Base-by-base conservation (phyloP, 92 coral and sea anemone genomes). In the Zoanthus sociatus region DNA sequence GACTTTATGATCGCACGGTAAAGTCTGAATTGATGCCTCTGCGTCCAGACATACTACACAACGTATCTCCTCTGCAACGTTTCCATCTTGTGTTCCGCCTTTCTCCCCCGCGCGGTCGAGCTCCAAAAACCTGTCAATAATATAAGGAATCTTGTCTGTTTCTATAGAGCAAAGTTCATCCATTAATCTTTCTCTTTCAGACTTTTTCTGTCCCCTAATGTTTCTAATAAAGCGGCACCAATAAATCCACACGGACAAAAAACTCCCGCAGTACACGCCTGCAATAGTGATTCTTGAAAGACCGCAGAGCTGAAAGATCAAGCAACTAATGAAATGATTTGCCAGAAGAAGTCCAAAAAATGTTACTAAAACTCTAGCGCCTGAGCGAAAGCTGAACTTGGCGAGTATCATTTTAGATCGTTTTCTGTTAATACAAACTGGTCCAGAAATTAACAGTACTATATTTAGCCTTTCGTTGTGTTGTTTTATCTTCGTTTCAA, bases 1-100 rank as follows among this genome's bases (percentile, higher is more conserved):
- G 48, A 94, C 99, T 15, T 90, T 89, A 79, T 96, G 98, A 77
- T 77, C 63, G 53, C 99, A 96, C 18, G 99, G 99, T 14, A 96
- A 77, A 13, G 96, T 96, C 75, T 90, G 84, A 30, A 94, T 96
- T n/a, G 91, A 91, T 31, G 99, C 96, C 79, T 90, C 95, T 0
- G 95, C 91, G 77, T 88, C 90, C 64, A 96, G 56, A 64, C 99
- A 96, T 11, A 96, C 98, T 0, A 88, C 98, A 79, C 99, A 96
- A 20, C 89, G 94, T n/a, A 78, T 90, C 16, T 92, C 93, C 61
- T 74, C 79, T 1, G 87, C 68, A 16, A 82, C 75, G 7, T 48
- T 76, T 6, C 71, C 90, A 30, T 83, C 86, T 53, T 84, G 83
- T 64, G 54, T 78, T 48, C 42, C 56, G 44, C 18, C 30, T 1